Evolutionary conservation across 2,113 vertebrate species (phyloP), one percentile per base, ranked within the genome.

Genomic region (Uropsilus gracilis): DNA sequence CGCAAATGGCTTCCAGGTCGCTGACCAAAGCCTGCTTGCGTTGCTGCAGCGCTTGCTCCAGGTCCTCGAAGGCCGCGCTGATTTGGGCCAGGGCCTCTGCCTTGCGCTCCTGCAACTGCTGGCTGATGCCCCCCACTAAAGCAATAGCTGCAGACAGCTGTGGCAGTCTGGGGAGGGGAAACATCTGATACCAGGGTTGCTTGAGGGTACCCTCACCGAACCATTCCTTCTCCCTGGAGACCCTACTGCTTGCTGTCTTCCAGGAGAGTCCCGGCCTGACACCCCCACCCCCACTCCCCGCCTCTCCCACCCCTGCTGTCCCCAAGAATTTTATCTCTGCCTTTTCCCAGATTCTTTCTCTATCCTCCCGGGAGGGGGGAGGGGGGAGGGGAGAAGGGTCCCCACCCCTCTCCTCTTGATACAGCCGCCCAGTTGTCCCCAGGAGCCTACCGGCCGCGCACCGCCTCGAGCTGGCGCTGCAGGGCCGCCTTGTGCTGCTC

Each of bases 401-500:
- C 63, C 55, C 30, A 50, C 20, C 75, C 82, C 16, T 17, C 22
- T 30, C 66, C 53, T 1, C 2, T 0, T 20, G 39, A 80, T 32
- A 30, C 63, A 16, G 59, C 63, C 63, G 13, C 13, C 30, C 64
- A 66, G 34, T 1, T 17, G 64, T 59, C 14, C 1, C 9, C 37
- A 10, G 32, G 68, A 6, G 73, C 96, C 94, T 97, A 99, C 99
- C 99, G 98, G 98, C 99, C 98, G 3, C 99, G 98, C 95, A 99
- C 99, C 1, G 99, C 98, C 0, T 99, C 99, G 0, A 99, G 98
- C 98, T 99, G 99, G 94, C 98, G 98, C 97, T 99, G 99, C 64
- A 99, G 98, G 0, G 98, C 99, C 0, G 98, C 98, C 98, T 99
- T 99, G 97, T 99, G 99, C 97, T 99, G 99, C 95, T 99, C 99